Conservation (phyloP, 2,113 vertebrate species). For the Australoheros scitulus region DNA sequence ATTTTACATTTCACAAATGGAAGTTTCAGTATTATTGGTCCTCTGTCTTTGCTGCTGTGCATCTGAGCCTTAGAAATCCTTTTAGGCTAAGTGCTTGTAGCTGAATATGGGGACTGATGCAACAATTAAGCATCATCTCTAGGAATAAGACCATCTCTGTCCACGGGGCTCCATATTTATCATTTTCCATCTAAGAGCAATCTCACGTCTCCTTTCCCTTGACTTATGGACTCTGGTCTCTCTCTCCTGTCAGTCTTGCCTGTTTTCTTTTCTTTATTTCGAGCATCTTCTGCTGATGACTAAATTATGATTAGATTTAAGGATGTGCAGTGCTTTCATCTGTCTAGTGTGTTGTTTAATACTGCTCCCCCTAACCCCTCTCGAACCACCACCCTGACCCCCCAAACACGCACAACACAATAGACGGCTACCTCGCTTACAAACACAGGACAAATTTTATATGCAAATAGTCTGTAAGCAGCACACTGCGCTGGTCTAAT, state of each 20-base stretch:
- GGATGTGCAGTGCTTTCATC: constrained; percentile 90
- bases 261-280: constrained; percentile 80
- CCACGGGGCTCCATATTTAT: constrained; percentile 22
- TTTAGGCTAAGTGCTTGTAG: constrained; percentile 42
- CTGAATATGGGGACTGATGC: constrained; percentile 44
- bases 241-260: constrained; percentile 42
- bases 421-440: constrained; percentile 79
- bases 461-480: constrained; percentile 43
- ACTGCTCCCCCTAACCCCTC: constrained; percentile 77
- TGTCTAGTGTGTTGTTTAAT: constrained; percentile 82
- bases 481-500: neutral
- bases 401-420: constrained; percentile 79
- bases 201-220: constrained; percentile 38
- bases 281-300: constrained; percentile 87
- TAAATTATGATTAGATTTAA: constrained; percentile 93
- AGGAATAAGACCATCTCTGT: constrained; percentile 59
- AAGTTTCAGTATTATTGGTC: neutral
- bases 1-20: neutral
- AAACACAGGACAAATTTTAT: constrained; percentile 11
- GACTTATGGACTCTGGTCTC: constrained; percentile 48
- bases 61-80: constrained; percentile 42
- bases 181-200: constrained; percentile 56
- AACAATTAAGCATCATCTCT: constrained; percentile 59
- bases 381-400: constrained; percentile 55
- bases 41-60: neutral